Base-by-base conservation (phyloP, 2,888 invertebrate genomes). In the Synergus umbraculus region DNA sequence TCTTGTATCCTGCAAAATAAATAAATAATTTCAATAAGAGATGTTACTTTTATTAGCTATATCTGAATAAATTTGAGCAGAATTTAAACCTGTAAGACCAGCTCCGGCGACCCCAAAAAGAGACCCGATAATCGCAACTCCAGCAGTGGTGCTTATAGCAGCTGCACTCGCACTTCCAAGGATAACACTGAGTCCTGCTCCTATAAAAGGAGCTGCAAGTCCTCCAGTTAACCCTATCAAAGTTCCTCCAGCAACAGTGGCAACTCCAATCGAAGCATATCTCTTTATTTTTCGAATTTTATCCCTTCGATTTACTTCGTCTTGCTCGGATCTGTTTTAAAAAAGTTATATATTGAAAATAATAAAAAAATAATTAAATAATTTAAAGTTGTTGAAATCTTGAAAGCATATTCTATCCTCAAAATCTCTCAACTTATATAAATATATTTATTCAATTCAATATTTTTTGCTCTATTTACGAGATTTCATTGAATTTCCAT, bases 21-120 rank as follows among this genome's bases (percentile, higher is more conserved):
- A 49, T 13, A 60, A 60, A 22, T 12, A 18, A 60, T 10, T 22
- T 9, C 12, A n/a, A 2, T 22, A 9, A 49, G 12, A 13, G 12
- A 13, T 49, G 12, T n/a, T 60, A 22, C 22, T 60, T 22, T 60
- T 22, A 60, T 22, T n/a, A 60, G 60, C 12, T 22, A 18, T 22
- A 0, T 1, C 54, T n/a, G n/a, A 54, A 54, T 5, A 54, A n/a
- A n/a, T n/a, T 9, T 9, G 7, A 43, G 9, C 22, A 60, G 10
- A 54, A 29, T 29, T 29, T 46, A 63, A 84, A 92, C 94, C 95
- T 83, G 94, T 93, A 22, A 95, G 92, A 37, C 95, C 95, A 65
- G 95, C 95, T 44, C 95, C 95, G 54, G 95, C 95, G 4, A 94
- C 94, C 7, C 95, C 95, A 91, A 95, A 95, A 80, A 95, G 88